Percentiles rank a stretch among this genome's conserved stretches.
Evolutionary conservation across 1,140 invertebrate genomes (phyloP).

Genomic region (Tigriopus japonicus): DNA sequence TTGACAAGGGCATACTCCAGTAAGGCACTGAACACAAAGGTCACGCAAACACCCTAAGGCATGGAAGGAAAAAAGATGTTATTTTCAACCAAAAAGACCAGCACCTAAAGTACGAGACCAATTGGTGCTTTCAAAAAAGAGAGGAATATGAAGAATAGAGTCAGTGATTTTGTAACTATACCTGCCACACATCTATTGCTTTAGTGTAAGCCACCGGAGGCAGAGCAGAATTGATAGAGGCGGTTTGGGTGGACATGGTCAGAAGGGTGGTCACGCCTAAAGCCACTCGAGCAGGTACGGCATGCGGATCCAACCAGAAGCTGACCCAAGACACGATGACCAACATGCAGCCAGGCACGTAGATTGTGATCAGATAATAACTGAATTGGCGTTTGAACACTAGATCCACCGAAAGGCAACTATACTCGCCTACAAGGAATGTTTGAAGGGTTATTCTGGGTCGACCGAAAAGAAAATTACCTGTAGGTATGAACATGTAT

Average conservation of each 20-base stretch:
- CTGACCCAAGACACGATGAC: slow-evolving; percentile 46
- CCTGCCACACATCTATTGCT: slow-evolving; percentile 84
- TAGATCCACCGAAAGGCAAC: slow-evolving; percentile 82
- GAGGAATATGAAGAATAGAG: no score
- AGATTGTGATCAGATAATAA: slow-evolving; percentile 93
- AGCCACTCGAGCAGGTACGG: slow-evolving; percentile 40
- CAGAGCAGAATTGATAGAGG: slow-evolving; percentile 59
- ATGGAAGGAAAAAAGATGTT: slow-evolving; percentile 21
- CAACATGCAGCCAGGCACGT: slow-evolving; percentile 89
- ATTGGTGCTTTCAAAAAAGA: no score
- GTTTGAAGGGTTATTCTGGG: no score
- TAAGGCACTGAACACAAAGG: slow-evolving; percentile 89
- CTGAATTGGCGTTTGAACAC: slow-evolving; percentile 91
- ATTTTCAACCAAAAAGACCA: no score
- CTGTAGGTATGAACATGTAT: no score
- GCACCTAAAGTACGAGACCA: no score
- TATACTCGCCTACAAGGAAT: slow-evolving; percentile 87
- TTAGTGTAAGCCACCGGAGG: slow-evolving; percentile 93
- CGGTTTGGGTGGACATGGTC: slow-evolving; percentile 33
- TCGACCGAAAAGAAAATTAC: no score
- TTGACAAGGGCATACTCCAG: slow-evolving; percentile 91
- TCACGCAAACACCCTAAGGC: slow-evolving; percentile 60
- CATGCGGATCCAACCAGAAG: slow-evolving; percentile 43
- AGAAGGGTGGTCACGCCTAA: slow-evolving; percentile 39
- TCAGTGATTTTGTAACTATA: no score